phyloP scores from a whole-genome alignment of 2,113 vertebrate species.

The Gallinago paraguaiae region DNA sequence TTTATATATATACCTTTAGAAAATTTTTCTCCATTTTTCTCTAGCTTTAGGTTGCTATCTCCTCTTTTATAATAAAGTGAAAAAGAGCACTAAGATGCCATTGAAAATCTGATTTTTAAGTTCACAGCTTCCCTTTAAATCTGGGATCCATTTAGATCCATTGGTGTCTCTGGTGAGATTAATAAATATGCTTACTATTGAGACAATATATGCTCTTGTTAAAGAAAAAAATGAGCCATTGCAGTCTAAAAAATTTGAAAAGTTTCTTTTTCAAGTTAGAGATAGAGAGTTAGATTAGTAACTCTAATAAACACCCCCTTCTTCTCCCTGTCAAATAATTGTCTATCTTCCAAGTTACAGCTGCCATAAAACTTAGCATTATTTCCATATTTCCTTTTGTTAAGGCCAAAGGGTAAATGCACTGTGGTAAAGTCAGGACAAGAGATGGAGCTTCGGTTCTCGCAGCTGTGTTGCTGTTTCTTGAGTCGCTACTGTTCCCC shows the following conservation, averaged over 20 bases:
- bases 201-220: neutral
- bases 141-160: neutral
- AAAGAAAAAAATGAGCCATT: neutral
- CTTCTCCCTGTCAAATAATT: neutral
- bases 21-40: neutral
- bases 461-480: neutral
- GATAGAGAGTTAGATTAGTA: too few relatives aligned
- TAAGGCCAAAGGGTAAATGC: neutral
- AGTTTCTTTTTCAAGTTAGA: neutral
- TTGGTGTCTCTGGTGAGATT: neutral
- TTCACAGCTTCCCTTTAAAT: neutral
- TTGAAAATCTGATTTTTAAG: neutral
- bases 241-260: neutral
- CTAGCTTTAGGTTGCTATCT: neutral
- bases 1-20: neutral
- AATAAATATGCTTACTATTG: neutral
- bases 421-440: neutral
- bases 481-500: neutral
- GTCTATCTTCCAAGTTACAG: neutral
- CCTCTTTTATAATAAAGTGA: neutral
- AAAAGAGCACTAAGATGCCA: neutral
- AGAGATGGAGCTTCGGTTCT: neutral
- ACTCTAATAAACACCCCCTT: neutral
- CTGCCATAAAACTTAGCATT: neutral
- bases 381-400: neutral